Evolutionary conservation across 2,113 vertebrate species (phyloP).

Genomic region (Crotalus horridus): DNA sequence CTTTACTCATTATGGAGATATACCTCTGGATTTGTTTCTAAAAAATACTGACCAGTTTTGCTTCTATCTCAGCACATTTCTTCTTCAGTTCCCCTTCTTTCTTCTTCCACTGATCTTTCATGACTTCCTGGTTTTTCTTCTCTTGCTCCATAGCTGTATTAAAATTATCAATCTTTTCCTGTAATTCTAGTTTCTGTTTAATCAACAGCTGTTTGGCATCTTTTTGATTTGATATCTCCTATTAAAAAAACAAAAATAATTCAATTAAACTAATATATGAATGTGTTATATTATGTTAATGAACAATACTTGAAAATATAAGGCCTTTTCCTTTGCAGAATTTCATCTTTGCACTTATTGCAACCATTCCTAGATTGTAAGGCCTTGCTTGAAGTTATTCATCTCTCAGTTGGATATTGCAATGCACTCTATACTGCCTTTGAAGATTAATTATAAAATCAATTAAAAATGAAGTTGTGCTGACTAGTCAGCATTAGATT

Average conservation of each 20-base stretch:
- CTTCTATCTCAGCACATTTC: constrained; percentile 74
- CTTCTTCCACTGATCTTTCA: constrained; percentile 75
- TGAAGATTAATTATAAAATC: neutral
- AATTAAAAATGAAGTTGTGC: neutral
- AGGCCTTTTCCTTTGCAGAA: neutral
- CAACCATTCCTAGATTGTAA: neutral
- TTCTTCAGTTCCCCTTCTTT: constrained; percentile 80
- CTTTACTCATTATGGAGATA: neutral
- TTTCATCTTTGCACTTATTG: neutral
- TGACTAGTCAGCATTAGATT: neutral
- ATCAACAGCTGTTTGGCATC: constrained; percentile 92
- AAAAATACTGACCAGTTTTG: constrained; percentile 72
- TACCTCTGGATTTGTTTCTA: neutral
- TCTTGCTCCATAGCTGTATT: constrained; percentile 79
- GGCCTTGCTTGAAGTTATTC: neutral
- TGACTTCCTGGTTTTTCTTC: constrained; percentile 76
- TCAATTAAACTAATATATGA: neutral
- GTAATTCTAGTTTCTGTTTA: constrained; percentile 93
- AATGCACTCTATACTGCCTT: neutral
- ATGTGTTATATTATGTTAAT: neutral
- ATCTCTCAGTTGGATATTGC: neutral
- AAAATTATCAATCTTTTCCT: constrained; percentile 76
- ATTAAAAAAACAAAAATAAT: constrained; percentile 39
- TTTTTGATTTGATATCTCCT: constrained; percentile 85
- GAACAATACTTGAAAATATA: neutral